A percentile compares a stretch with the other conserved stretches of the same genome.
Evolutionary conservation across 2,888 invertebrate genomes (phyloP).

Genomic region (Orchesella flavescens): DNA sequence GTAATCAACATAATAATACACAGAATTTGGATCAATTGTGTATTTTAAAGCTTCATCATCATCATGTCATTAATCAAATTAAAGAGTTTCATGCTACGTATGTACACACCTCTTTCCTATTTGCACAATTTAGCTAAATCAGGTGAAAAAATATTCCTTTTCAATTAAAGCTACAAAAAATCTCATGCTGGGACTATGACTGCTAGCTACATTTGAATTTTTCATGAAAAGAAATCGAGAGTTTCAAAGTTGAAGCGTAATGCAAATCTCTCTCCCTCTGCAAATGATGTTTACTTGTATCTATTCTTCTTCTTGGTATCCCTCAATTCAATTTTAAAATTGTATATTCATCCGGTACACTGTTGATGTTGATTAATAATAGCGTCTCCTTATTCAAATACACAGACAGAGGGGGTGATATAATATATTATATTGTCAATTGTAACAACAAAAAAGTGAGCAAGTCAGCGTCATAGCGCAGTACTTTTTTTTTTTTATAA

Average conservation of each 20-base stretch:
- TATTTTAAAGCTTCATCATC: too few species aligned
- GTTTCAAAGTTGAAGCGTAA: neutral
- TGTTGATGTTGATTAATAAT: too few species aligned
- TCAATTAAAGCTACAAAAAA: conserved; percentile 7
- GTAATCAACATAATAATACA: too few species aligned
- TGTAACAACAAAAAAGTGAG: neutral
- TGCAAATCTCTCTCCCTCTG: neutral
- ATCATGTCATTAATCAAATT: too few species aligned
- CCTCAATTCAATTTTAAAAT: conserved; percentile 24
- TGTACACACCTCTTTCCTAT: too few species aligned
- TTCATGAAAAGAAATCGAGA: conserved; percentile 43
- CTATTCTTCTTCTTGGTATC: neutral
- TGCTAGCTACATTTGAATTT: neutral
- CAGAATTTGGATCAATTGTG: too few species aligned
- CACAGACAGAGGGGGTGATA: too few species aligned
- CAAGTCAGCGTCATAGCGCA: neutral
- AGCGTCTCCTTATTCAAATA: too few species aligned
- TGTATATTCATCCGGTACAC: conserved; percentile 19
- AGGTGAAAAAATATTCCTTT: conserved; percentile 43
- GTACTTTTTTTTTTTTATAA: neutral
- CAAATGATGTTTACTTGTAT: neutral
- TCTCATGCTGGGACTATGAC: neutral
- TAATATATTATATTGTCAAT: neutral
- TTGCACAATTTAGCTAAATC: conserved; percentile 1
- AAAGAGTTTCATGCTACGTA: too few species aligned